Evolutionary conservation across 2,797 vertebrate species (phyloP).

Genomic region (Geotria australis): DNA sequence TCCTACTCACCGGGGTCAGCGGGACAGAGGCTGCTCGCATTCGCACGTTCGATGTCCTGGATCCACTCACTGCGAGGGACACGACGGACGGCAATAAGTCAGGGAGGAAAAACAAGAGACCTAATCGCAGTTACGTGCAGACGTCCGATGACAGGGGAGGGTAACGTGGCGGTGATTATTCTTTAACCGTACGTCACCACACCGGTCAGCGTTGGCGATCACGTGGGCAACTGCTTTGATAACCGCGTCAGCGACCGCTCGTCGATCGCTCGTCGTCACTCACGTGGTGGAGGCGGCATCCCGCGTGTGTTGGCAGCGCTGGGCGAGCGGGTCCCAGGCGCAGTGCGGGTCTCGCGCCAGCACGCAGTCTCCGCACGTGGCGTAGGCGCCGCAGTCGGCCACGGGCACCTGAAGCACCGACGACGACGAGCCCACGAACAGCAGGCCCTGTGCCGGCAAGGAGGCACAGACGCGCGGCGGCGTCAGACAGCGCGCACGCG

Average conservation of each 20-base stretch:
- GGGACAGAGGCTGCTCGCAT: neutral
- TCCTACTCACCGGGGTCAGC: neutral
- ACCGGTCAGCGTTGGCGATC: too few species aligned
- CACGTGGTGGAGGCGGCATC: neutral
- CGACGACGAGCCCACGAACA: conserved; percentile 28
- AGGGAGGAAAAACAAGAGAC: too few species aligned
- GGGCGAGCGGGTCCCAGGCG: conserved; percentile 32
- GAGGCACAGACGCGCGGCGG: too few species aligned
- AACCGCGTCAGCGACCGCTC: too few species aligned
- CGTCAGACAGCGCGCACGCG: too few species aligned
- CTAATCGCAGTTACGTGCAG: too few species aligned
- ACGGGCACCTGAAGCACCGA: conserved; percentile 36
- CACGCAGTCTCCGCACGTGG: conserved; percentile 31
- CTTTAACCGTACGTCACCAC: too few species aligned
- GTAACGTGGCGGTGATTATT: too few species aligned
- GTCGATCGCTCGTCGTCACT: too few species aligned
- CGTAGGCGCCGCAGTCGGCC: conserved; percentile 37
- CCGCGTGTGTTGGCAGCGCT: conserved; percentile 22
- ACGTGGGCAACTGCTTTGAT: too few species aligned
- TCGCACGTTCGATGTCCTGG: neutral
- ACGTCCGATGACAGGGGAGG: too few species aligned
- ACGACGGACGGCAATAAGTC: neutral
- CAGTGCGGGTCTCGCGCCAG: conserved; percentile 35
- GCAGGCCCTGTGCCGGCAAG: conserved; percentile 14
- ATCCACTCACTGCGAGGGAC: neutral